Evolutionary conservation across 2,888 invertebrate species (phyloP).

Genomic region (Masnerella sp.): DNA sequence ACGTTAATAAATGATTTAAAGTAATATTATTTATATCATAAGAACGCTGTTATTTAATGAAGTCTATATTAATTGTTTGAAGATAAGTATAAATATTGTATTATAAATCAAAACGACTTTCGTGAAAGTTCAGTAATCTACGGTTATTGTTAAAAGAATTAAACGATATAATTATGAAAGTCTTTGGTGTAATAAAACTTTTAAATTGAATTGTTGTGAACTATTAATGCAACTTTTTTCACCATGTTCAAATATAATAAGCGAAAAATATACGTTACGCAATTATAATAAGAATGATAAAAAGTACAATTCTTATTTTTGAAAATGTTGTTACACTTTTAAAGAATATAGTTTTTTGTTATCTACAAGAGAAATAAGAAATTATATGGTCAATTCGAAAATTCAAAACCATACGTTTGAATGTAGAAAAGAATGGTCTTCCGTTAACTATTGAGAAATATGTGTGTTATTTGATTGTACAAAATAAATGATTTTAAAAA

Average conservation of each 20-base stretch:
- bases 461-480: constrained; percentile 38
- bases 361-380: constrained; percentile 4
- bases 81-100: too few species aligned
- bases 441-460: constrained; percentile 31
- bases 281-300: constrained; percentile 14
- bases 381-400: constrained; percentile 21
- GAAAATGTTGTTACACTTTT: constrained; percentile 19
- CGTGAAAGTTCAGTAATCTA: too few species aligned
- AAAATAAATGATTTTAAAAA: constrained; percentile 36
- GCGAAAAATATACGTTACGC: constrained; percentile 9
- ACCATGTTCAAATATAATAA: constrained; percentile 12
- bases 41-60: too few species aligned
- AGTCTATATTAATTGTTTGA: too few species aligned
- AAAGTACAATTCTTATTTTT: constrained; percentile 28
- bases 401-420: constrained; percentile 9
- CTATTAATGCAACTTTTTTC: constrained; percentile 17
- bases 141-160: too few species aligned
- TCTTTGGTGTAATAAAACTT: background rate
- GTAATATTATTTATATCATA: too few species aligned
- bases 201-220: background rate
- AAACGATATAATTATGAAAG: background rate
- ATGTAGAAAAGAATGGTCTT: constrained; percentile 40
- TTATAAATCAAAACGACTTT: too few species aligned
- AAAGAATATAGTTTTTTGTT: constrained; percentile 25
- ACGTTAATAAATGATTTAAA: too few species aligned